Evolutionary conservation across 92 coral and sea anemone species (phyloP), one percentile per base, ranked within the genome.

Genomic region (Micromussa lordhowensis): DNA sequence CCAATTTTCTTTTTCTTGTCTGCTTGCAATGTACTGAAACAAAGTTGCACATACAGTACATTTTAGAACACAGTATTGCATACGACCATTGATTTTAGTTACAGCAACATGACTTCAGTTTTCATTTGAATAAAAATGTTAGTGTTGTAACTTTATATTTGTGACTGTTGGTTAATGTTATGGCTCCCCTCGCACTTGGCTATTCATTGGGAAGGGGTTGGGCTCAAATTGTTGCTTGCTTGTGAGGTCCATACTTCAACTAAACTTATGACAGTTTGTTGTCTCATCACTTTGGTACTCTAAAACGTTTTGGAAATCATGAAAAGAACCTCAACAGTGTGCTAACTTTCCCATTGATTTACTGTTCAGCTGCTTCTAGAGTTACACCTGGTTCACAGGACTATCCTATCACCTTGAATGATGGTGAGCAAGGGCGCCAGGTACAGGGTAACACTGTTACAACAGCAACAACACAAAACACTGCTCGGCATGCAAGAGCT

Each of bases 291-390:
- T 18, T 28, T 66, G 71, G 16, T 24, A n/a, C 70, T 64, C 16
- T 0, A n/a, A 64, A 64, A 2, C 32, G 8, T 72, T 73, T 49
- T 73, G 17, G 49, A 38, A 73, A 49, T 73, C 51, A 32, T 12
- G 19, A 21, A 73, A 19, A 71, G 38, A 28, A n/a, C 2, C 8
- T 1, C 21, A 49, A 73, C 3, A 3, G 29, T 5, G 40, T 77
- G 48, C 68, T 86, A 77, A 77, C 79, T 61, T 30, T 86, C 31
- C 81, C 38, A 75, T 73, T 49, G 61, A 86, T 86, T 86, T 86
- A 77, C 83, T 68, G 83, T 32, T 77, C 89, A 86, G 89, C 89
- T 77, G 82, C 89, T 38, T 44, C 83, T 86, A 36, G 80, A 84
- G 64, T 66, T 26, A 32, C 77, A 14, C 77, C 83, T 86, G 83